These are phyloP conservation scores for Protonemura montana DNA, from an alignment of 2,888 invertebrate species.

Conservation along the genomic window DNA sequence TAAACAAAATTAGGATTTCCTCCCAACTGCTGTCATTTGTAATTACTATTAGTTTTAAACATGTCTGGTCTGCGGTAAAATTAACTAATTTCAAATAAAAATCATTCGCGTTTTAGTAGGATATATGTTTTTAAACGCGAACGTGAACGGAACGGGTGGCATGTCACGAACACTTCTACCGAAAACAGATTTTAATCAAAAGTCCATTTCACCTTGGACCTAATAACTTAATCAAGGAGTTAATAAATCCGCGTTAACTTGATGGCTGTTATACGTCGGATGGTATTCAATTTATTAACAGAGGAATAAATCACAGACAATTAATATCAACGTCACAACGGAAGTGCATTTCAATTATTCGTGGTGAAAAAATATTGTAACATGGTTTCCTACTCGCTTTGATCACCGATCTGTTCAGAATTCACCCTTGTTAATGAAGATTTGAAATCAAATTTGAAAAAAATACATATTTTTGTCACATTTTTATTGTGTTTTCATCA, in stretches of 20 bases:
- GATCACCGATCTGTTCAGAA: neutral
- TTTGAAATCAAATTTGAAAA: neutral
- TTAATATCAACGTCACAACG: neutral
- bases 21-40: too few species aligned
- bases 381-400: neutral
- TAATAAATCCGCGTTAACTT: neutral
- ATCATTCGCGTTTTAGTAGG: too few species aligned
- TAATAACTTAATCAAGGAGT: neutral
- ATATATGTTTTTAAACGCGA: too few species aligned
- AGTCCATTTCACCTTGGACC: neutral
- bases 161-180: too few species aligned
- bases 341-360: conserved; percentile 12
- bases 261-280: neutral
- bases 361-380: neutral
- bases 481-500: too few species aligned
- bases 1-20: too few species aligned
- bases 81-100: too few species aligned
- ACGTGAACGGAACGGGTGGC: too few species aligned
- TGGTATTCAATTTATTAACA: neutral
- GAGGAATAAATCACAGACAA: neutral
- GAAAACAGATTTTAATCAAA: neutral
- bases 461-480: neutral
- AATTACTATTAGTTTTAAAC: too few species aligned
- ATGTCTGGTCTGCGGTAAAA: too few species aligned
- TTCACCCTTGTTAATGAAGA: too few species aligned